Evolutionary conservation across 2,888 invertebrate species (phyloP).

Genomic region (Blera fallax): DNA sequence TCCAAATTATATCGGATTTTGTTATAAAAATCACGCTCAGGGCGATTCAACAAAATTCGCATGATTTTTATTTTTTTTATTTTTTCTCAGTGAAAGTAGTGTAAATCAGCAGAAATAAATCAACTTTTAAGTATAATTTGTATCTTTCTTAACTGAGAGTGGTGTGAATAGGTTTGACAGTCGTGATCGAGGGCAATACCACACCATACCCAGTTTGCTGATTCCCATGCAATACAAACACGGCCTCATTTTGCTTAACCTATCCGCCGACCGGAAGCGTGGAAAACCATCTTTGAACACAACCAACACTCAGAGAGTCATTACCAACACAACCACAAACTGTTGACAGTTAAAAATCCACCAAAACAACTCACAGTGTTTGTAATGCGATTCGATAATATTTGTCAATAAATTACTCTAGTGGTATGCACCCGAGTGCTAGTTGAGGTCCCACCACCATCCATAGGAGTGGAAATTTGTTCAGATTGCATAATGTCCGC

Average conservation of each 20-base stretch:
- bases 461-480: slow-evolving; percentile 49
- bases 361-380: slow-evolving; percentile 33
- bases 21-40: neutral
- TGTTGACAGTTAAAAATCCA: slow-evolving; percentile 48
- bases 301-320: neutral
- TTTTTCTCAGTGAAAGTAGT: slow-evolving; percentile 40
- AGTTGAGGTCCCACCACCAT: neutral
- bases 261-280: slow-evolving; percentile 28
- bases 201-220: neutral
- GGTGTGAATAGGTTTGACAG: slow-evolving; percentile 3
- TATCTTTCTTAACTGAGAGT: neutral
- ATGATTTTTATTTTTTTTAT: no score
- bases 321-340: neutral
- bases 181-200: slow-evolving; percentile 25
- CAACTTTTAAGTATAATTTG: slow-evolving; percentile 2
- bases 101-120: neutral
- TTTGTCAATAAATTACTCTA: slow-evolving; percentile 62
- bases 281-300: slow-evolving; percentile 14
- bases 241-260: neutral
- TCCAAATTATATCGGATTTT: neutral
- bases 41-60: slow-evolving; percentile 20
- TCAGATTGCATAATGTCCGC: slow-evolving; percentile 55
- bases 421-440: slow-evolving; percentile 37
- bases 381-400: slow-evolving; percentile 65
- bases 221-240: slow-evolving; percentile 8